phyloP scores from a whole-genome alignment of 2,888 invertebrate species.

The Anodontia alba region DNA sequence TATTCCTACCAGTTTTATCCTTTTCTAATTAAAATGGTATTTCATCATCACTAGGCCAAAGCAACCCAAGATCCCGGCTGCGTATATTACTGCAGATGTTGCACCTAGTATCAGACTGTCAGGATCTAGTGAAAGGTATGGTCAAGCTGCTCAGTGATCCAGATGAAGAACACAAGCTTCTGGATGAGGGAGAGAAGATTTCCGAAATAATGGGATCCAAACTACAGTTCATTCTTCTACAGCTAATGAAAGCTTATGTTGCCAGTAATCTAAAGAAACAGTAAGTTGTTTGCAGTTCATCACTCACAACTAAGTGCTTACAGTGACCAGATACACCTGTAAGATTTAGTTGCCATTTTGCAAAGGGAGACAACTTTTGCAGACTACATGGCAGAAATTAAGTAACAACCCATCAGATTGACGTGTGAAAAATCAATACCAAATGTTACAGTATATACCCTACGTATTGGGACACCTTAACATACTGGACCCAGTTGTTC shows the following conservation, averaged over 20 bases:
- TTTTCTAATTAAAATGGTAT: too few relatives aligned
- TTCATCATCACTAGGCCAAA: conserved; percentile 47
- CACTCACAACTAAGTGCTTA: background rate
- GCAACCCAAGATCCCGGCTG: conserved; percentile 44
- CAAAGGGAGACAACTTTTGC: too few relatives aligned
- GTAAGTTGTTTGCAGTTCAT: conserved; percentile 55
- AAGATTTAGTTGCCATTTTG: too few relatives aligned
- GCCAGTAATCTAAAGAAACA: conserved; percentile 57
- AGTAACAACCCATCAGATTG: too few relatives aligned
- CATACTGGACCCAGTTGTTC: too few relatives aligned
- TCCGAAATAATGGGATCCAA: conserved; percentile 63
- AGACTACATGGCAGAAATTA: background rate
- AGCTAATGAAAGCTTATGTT: conserved; percentile 64
- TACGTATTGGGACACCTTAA: too few relatives aligned
- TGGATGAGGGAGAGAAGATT: conserved; percentile 60
- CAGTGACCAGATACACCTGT: background rate
- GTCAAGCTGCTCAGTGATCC: conserved; percentile 49
- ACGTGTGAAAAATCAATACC: too few relatives aligned
- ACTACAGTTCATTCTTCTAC: conserved; percentile 67
- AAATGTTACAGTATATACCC: too few relatives aligned
- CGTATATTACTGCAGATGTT: conserved; percentile 52
- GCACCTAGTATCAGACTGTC: conserved; percentile 57
- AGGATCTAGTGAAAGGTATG: conserved; percentile 51
- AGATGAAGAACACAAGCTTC: conserved; percentile 46
- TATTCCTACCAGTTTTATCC: too few relatives aligned